Percentiles rank a stretch among this genome's conserved stretches.
Conservation (phyloP, 1,140 invertebrate species). For the Drosophila nigrodunni region DNA sequence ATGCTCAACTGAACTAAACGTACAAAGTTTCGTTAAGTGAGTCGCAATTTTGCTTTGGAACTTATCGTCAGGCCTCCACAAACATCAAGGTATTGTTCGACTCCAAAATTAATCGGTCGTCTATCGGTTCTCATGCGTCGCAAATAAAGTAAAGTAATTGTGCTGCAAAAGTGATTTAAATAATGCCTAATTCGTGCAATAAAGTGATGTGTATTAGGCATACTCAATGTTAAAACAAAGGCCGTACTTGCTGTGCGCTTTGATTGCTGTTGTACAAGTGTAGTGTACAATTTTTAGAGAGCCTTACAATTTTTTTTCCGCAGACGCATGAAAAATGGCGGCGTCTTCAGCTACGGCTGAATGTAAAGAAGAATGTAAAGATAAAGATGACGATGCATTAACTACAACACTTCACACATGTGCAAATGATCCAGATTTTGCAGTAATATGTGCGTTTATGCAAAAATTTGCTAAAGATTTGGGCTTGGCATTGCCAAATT, state of each 20-base stretch:
- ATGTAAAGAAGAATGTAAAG: slow-evolving; percentile 70
- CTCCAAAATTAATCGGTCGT: slow-evolving; percentile 36
- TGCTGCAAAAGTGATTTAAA: slow-evolving; percentile 42
- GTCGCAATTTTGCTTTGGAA: not conserved
- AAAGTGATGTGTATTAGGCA: slow-evolving; percentile 27
- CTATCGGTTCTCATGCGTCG: slow-evolving; percentile 49
- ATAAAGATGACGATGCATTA: slow-evolving; percentile 76
- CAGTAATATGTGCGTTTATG: slow-evolving; percentile 96
- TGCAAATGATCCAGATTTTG: slow-evolving; percentile 97
- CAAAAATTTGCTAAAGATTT: slow-evolving; percentile 94
- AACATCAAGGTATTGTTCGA: slow-evolving; percentile 7
- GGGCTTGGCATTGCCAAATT: slow-evolving; percentile 90
- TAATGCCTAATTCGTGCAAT: slow-evolving; percentile 47
- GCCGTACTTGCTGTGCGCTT: slow-evolving; percentile 42
- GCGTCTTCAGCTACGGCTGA: slow-evolving; percentile 66
- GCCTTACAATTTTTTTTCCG: slow-evolving; percentile 67
- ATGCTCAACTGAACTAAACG: not conserved
- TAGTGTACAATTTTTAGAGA: slow-evolving; percentile 58
- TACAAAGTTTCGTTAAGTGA: slow-evolving; percentile 39
- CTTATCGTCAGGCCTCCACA: not conserved
- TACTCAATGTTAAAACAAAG: slow-evolving; percentile 52
- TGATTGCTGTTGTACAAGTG: slow-evolving; percentile 49
- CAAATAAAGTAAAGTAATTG: slow-evolving; percentile 49
- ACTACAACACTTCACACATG: slow-evolving; percentile 87
- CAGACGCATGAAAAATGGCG: slow-evolving; percentile 81